Evolutionary conservation across 2,113 vertebrate genomes (phyloP).

Genomic region (Silurus glanis): DNA sequence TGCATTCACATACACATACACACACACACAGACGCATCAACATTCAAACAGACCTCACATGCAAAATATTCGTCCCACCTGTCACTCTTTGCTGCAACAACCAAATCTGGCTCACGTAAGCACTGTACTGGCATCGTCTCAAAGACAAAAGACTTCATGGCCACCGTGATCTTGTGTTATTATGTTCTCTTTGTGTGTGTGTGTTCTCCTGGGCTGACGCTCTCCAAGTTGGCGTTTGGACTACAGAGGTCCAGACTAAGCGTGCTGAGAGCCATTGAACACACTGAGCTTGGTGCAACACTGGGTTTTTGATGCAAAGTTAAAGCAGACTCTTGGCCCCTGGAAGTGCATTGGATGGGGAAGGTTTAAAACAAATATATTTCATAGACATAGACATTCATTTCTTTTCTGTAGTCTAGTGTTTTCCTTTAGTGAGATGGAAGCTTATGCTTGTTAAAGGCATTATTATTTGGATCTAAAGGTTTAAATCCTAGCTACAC

Average conservation of each 20-base stretch:
- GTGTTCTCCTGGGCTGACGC: background rate
- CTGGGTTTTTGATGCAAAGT: slow-evolving; percentile 11
- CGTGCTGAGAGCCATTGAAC: slow-evolving; percentile 6
- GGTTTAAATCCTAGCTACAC: too few species aligned
- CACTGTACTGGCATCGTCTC: slow-evolving; percentile 1
- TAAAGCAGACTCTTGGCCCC: slow-evolving; percentile 20
- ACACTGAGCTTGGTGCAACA: slow-evolving; percentile 24
- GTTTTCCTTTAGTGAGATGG: too few species aligned
- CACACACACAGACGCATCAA: background rate
- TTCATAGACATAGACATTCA: background rate
- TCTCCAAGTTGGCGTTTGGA: slow-evolving; percentile 18
- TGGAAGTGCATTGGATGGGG: background rate
- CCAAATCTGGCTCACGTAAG: background rate
- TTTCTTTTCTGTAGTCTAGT: too few species aligned
- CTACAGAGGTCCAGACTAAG: slow-evolving; percentile 15
- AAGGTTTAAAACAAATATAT: background rate
- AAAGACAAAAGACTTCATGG: slow-evolving; percentile 21
- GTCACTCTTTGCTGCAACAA: slow-evolving; percentile 7
- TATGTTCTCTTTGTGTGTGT: background rate
- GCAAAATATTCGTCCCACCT: slow-evolving; percentile 29
- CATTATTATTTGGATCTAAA: too few species aligned
- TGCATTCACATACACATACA: slow-evolving; percentile 2
- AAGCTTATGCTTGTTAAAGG: too few species aligned
- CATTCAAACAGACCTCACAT: background rate
- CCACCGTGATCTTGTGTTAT: background rate